Conservation (phyloP, 2,888 invertebrate genomes). For the Adelognathus sp. region DNA sequence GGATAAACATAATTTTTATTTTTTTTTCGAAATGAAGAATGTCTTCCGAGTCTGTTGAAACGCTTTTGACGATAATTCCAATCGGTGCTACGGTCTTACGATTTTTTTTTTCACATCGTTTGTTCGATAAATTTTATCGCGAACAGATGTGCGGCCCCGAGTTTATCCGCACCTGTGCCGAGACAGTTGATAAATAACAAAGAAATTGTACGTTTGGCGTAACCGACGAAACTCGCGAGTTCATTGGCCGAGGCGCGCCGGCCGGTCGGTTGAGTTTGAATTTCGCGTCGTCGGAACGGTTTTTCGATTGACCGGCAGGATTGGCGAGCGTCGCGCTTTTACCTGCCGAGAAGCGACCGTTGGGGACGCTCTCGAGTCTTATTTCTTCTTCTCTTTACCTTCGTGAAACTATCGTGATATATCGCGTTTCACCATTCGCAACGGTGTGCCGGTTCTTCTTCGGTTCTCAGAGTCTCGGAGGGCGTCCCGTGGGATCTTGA, state of each 20-base stretch:
- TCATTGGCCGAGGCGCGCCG: conserved; percentile 57
- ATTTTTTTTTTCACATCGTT: too few relatives aligned
- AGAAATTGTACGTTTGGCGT: not conserved
- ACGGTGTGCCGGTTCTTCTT: too few relatives aligned
- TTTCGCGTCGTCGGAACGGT: conserved; percentile 37
- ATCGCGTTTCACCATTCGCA: conserved; percentile 14
- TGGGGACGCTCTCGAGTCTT: not conserved
- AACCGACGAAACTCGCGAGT: conserved; percentile 29
- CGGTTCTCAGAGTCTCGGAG: too few relatives aligned
- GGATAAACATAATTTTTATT: too few relatives aligned
- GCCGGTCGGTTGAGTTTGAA: conserved; percentile 36
- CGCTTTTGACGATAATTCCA: too few relatives aligned
- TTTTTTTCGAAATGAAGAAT: too few relatives aligned
- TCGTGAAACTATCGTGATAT: conserved; percentile 29
- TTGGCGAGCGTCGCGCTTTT: conserved; percentile 12
- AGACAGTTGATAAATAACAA: conserved; percentile 8
- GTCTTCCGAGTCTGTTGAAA: too few relatives aligned
- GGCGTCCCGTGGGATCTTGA: too few relatives aligned
- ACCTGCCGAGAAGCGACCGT: conserved; percentile 23
- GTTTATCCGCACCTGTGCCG: not conserved
- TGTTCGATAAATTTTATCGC: not conserved
- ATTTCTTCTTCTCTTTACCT: not conserved
- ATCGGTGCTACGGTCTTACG: too few relatives aligned
- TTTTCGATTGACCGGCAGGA: conserved; percentile 50
- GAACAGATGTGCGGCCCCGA: not conserved